phyloP scores from a whole-genome alignment of 2,113 vertebrate species.

The Sardina pilchardus region DNA sequence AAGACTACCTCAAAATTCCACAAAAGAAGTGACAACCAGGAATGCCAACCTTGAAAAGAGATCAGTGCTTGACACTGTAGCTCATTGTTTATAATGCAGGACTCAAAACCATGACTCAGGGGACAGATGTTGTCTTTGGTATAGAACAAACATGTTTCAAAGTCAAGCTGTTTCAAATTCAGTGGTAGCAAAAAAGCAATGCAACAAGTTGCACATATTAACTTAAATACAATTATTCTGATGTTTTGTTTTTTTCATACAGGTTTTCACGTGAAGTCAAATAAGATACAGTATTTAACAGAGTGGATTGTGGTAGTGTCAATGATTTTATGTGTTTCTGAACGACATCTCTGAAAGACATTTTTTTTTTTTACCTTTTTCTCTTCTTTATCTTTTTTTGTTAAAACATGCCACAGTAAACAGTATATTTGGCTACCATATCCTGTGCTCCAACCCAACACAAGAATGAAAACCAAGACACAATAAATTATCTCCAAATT shows the following conservation, averaged over 20 bases:
- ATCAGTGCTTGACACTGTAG: conserved; percentile 29
- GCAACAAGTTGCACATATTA: conserved; percentile 41
- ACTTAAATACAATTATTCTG: conserved; percentile 3
- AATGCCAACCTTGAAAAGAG: conserved; percentile 39
- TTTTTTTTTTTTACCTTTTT: neutral
- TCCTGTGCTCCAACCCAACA: conserved; percentile 84
- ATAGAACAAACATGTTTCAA: conserved; percentile 70
- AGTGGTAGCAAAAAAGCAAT: conserved; percentile 63
- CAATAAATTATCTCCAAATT: conserved; percentile 95
- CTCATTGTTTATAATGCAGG: conserved; percentile 51
- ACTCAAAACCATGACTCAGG: conserved; percentile 55
- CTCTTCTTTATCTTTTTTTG: conserved; percentile 10
- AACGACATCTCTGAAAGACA: conserved; percentile 69
- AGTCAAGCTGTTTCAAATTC: conserved; percentile 63
- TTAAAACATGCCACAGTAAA: conserved; percentile 89
- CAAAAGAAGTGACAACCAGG: conserved; percentile 42
- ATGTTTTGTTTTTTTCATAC: neutral
- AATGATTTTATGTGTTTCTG: conserved; percentile 61
- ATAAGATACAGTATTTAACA: conserved; percentile 16
- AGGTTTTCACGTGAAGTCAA: neutral
- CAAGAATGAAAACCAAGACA: conserved; percentile 85
- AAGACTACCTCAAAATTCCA: conserved; percentile 62
- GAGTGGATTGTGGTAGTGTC: neutral
- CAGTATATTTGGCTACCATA: conserved; percentile 91
- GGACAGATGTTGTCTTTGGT: conserved; percentile 84